Evolutionary conservation across 2,113 vertebrate genomes (phyloP).

Genomic region (Geothlypis trichas): DNA sequence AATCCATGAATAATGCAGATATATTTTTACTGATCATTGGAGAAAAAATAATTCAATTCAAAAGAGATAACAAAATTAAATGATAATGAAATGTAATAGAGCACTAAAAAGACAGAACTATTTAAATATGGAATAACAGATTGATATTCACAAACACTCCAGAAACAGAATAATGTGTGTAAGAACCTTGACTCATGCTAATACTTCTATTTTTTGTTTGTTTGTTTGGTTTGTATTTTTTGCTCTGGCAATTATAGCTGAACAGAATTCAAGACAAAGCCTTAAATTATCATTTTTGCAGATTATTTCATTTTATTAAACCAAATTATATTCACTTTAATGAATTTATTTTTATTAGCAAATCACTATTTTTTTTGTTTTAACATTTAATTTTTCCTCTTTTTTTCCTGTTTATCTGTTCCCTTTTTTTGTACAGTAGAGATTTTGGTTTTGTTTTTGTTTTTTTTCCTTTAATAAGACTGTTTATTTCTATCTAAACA

Average conservation of each 20-base stretch:
- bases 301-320: slow-evolving; percentile 4
- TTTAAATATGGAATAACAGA: slow-evolving; percentile 45
- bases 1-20: background rate
- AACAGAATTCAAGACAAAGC: slow-evolving; percentile 12
- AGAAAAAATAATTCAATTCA: slow-evolving; percentile 37
- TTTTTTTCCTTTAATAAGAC: background rate
- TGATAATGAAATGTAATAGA: slow-evolving; percentile 29
- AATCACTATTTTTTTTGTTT: background rate
- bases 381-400: background rate
- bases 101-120: slow-evolving; percentile 38
- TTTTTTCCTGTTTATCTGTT: background rate
- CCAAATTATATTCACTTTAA: background rate
- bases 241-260: background rate
- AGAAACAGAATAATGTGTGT: slow-evolving; percentile 4
- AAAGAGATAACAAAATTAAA: slow-evolving; percentile 35
- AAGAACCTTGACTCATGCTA: slow-evolving; percentile 14
- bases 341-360: background rate
- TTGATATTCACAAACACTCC: slow-evolving; percentile 4
- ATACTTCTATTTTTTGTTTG: background rate
- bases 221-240: background rate
- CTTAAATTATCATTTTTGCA: background rate
- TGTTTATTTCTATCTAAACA: background rate
- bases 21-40: slow-evolving; percentile 34
- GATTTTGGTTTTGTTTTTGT: background rate
- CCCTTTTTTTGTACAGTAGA: background rate